A percentile compares a stretch with the other conserved stretches of the same genome.
These are phyloP conservation scores for Heliconius cydno DNA, from an alignment of 2,888 invertebrate species.

Conservation along the genomic window DNA sequence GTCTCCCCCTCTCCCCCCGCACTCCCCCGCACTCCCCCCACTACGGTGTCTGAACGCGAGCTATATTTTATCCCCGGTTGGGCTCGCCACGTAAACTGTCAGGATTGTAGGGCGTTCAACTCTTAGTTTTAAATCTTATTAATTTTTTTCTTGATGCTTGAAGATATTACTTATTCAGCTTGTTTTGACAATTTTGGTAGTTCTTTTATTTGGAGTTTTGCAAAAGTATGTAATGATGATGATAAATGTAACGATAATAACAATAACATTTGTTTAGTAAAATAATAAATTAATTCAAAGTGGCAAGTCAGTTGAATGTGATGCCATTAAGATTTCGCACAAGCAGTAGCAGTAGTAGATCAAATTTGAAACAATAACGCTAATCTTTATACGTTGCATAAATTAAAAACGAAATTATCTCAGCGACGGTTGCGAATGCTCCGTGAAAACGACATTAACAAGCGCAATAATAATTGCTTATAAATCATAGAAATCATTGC, in stretches of 20 bases:
- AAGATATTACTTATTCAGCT: background rate
- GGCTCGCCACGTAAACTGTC: slow-evolving; percentile 79
- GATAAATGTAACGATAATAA: background rate
- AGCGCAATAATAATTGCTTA: slow-evolving; percentile 80
- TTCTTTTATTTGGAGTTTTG: background rate
- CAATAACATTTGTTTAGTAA: background rate
- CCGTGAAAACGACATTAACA: slow-evolving; percentile 80
- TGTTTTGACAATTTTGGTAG: background rate
- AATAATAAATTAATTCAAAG: background rate
- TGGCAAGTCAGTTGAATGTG: background rate
- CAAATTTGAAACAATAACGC: slow-evolving; percentile 34
- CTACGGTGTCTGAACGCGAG: slow-evolving; percentile 78
- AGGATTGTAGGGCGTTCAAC: slow-evolving; percentile 80
- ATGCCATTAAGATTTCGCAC: slow-evolving; percentile 21
- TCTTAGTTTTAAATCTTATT: slow-evolving; percentile 67
- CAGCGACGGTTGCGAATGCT: slow-evolving; percentile 71
- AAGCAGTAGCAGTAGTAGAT: slow-evolving; percentile 3
- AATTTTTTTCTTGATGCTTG: slow-evolving; percentile 35
- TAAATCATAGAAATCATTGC: slow-evolving; percentile 79
- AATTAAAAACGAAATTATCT: slow-evolving; percentile 70
- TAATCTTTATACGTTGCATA: slow-evolving; percentile 47
- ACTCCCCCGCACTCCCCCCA: slow-evolving; percentile 50
- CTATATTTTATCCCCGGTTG: slow-evolving; percentile 81
- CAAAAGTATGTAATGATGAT: background rate
- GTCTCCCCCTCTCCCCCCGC: slow-evolving; percentile 46